Evolutionary conservation across 2,113 vertebrate genomes (phyloP), one percentile per base, ranked within the genome.

Genomic region (Notothenia rossii): DNA sequence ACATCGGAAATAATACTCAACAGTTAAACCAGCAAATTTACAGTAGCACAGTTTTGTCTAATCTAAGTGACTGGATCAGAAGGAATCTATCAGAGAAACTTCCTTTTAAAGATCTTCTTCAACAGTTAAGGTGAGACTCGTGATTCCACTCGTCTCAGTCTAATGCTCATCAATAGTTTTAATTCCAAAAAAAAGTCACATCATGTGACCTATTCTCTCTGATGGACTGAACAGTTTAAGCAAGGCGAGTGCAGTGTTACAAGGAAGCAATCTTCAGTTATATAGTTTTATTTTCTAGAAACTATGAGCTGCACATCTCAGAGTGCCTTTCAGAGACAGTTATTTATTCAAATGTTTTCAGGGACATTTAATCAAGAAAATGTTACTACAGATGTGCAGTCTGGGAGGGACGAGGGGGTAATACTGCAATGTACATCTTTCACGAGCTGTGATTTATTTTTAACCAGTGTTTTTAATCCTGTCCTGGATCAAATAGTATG

Each of bases 331-430:
- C 77, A 81, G 80, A 90, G 71, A 90, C 78, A 73, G 82, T 81
- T 89, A 93, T 94, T 93, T 93, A 94, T 94, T 93, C 75, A 82
- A 78, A 80, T n/a, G 65, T 90, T 90, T 95, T 95, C 93, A 93
- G 93, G 93, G 93, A 95, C 75, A 84, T 81, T 76, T 75, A 77
- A 78, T 87, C 60, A 72, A 72, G 77, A 77, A 86, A 81, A 91
- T 86, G 86, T 91, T 89, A 72, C 72, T 70, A 77, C 69, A 90
- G 74, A 74, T 85, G 79, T 85, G 79, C 58, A 25, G 84, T 67
- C 78, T 77, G 77, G 45, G 80, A 68, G 68, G 63, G 11, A 54
- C 7, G 61, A 48, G 61, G 70, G 29, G 50, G 67, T 56, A 53
- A 64, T 60, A 43, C 55, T 79, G 59, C 74, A 78, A 73, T 59